phyloP scores from a whole-genome alignment of 2,888 invertebrate species.

The Glaucopsyche alexis region DNA sequence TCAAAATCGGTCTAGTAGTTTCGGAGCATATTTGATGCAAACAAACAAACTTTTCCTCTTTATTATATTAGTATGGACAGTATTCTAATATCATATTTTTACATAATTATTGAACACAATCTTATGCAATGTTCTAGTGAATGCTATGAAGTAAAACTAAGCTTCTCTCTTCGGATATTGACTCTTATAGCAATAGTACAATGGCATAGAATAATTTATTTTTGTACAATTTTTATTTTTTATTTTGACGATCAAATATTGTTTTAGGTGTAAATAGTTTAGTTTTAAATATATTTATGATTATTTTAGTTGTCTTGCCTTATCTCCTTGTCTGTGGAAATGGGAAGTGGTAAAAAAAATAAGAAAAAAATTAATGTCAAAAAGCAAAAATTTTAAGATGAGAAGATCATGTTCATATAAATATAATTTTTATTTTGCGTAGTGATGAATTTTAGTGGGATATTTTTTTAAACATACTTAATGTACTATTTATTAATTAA shows the following conservation, averaged over 20 bases:
- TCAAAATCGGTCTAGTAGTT: too few relatives aligned
- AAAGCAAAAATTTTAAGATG: neutral
- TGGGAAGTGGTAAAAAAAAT: neutral
- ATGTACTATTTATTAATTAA: too few relatives aligned
- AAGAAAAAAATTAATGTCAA: neutral
- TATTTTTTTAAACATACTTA: too few relatives aligned
- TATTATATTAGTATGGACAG: too few relatives aligned
- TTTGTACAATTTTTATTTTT: conserved; percentile 47
- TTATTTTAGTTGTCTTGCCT: conserved; percentile 40
- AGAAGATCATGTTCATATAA: neutral
- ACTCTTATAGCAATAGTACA: conserved; percentile 34
- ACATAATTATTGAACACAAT: too few relatives aligned
- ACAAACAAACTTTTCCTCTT: too few relatives aligned
- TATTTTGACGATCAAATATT: conserved; percentile 37
- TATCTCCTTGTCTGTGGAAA: neutral
- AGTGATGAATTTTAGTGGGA: too few relatives aligned
- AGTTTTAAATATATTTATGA: conserved; percentile 39
- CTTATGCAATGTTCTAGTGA: too few relatives aligned
- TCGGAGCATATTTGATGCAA: too few relatives aligned
- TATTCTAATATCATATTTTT: too few relatives aligned
- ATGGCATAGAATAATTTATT: conserved; percentile 44
- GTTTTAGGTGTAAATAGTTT: conserved; percentile 39
- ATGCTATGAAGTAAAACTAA: too few relatives aligned
- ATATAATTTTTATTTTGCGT: too few relatives aligned
- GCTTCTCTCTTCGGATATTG: neutral